Evolutionary conservation across 2,113 vertebrate genomes (phyloP).

Genomic region (Perca flavescens): DNA sequence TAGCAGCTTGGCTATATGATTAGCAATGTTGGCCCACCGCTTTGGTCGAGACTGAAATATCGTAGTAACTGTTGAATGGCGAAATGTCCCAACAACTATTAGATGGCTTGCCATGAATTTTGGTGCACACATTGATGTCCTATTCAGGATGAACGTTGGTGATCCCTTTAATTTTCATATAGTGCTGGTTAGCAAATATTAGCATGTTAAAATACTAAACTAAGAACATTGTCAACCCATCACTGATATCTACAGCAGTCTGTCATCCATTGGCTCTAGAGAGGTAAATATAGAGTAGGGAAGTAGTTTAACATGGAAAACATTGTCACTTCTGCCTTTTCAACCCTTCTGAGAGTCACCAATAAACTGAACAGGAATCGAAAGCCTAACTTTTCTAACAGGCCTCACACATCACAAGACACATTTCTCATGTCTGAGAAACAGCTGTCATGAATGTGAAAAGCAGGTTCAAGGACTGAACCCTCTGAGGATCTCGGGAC

Average conservation of each 20-base stretch:
- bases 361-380: slow-evolving; percentile 29
- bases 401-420: slow-evolving; percentile 41
- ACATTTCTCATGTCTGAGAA: slow-evolving; percentile 45
- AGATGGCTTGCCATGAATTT: too few species aligned
- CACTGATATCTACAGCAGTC: neutral
- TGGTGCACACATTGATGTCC: too few species aligned
- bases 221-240: neutral
- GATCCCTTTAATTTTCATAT: neutral
- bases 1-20: neutral
- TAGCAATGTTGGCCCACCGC: neutral
- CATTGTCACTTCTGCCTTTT: neutral
- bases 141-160: too few species aligned
- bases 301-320: neutral
- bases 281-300: slow-evolving; percentile 2
- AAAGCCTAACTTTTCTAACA: slow-evolving; percentile 31
- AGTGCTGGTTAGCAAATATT: too few species aligned
- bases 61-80: too few species aligned
- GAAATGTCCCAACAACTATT: too few species aligned
- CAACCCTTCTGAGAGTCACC: neutral
- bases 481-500: slow-evolving; percentile 10
- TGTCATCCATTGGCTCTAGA: neutral
- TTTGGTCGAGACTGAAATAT: too few species aligned
- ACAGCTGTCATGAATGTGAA: slow-evolving; percentile 54
- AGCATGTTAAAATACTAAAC: too few species aligned
- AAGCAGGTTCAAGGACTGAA: slow-evolving; percentile 40